Percentiles rank a stretch among this genome's conserved stretches.
phyloP scores from a whole-genome alignment of 2,797 vertebrate species.

The Urocyon cinereoargenteus region DNA sequence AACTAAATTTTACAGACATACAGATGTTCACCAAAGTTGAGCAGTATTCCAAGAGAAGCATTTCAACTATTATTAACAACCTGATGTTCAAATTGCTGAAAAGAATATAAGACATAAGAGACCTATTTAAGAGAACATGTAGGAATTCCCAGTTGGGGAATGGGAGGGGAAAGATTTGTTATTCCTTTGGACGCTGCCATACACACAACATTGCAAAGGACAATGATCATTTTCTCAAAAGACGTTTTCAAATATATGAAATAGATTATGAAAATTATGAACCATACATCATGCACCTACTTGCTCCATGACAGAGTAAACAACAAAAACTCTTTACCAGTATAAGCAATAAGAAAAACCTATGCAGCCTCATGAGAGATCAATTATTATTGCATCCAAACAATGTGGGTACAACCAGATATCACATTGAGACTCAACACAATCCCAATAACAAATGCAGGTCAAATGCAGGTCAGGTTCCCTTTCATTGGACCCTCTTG shows the following conservation, averaged over 20 bases:
- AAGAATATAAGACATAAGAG: neutral
- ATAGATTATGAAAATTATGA: neutral
- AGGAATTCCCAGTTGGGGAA: neutral
- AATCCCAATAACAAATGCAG: neutral
- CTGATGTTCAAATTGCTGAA: neutral
- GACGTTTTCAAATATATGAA: neutral
- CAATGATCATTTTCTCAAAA: neutral
- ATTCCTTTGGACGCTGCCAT: neutral
- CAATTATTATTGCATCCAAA: neutral
- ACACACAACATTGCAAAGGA: neutral
- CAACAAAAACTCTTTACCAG: neutral
- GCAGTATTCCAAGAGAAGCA: neutral
- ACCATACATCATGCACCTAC: neutral
- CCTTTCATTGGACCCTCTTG: neutral
- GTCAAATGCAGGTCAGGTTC: neutral
- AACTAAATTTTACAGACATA: neutral
- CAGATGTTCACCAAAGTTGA: neutral
- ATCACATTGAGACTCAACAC: neutral
- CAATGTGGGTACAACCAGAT: neutral
- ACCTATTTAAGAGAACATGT: neutral
- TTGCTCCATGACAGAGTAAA: neutral
- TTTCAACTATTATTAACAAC: neutral
- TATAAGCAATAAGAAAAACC: neutral
- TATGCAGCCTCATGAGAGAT: neutral
- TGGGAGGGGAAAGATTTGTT: neutral